These are phyloP conservation scores for Scaptomyza caliginosa DNA, from an alignment of 2,888 invertebrate genomes.

Conservation along the genomic window DNA sequence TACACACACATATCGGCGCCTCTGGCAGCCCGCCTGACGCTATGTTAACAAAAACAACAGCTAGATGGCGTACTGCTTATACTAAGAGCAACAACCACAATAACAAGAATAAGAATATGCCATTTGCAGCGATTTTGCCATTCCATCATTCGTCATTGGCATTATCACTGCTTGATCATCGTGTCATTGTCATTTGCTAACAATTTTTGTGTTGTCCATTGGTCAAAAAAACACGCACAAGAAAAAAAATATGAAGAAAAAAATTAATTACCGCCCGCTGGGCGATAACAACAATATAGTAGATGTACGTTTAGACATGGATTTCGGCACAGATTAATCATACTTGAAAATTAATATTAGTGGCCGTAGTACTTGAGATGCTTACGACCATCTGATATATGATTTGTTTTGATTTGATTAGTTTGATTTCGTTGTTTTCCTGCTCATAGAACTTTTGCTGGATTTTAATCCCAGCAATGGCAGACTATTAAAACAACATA, in stretches of 20 bases:
- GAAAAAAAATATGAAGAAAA: slow-evolving; percentile 10
- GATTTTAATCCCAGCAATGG: neutral
- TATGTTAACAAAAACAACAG: neutral
- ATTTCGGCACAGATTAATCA: slow-evolving; percentile 47
- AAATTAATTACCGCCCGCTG: slow-evolving; percentile 39
- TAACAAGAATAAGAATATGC: slow-evolving; percentile 10
- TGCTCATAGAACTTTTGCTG: neutral
- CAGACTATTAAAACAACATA: too few species aligned
- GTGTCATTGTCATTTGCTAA: slow-evolving; percentile 62
- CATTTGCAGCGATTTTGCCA: slow-evolving; percentile 24
- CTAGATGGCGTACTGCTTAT: neutral
- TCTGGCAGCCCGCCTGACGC: slow-evolving; percentile 31
- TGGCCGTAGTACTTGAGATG: slow-evolving; percentile 31
- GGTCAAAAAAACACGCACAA: slow-evolving; percentile 3
- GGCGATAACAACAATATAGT: slow-evolving; percentile 29
- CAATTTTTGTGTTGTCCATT: slow-evolving; percentile 47
- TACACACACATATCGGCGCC: slow-evolving; percentile 3
- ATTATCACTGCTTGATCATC: slow-evolving; percentile 68
- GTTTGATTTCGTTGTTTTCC: slow-evolving; percentile 22
- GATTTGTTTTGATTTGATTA: slow-evolving; percentile 16
- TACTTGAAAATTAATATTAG: slow-evolving; percentile 39
- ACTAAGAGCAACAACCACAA: too few species aligned
- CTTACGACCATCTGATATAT: slow-evolving; percentile 9
- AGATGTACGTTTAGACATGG: slow-evolving; percentile 6
- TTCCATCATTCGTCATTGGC: slow-evolving; percentile 32